Conservation (phyloP, 1,140 invertebrate species). For the Drosophila nannoptera region DNA sequence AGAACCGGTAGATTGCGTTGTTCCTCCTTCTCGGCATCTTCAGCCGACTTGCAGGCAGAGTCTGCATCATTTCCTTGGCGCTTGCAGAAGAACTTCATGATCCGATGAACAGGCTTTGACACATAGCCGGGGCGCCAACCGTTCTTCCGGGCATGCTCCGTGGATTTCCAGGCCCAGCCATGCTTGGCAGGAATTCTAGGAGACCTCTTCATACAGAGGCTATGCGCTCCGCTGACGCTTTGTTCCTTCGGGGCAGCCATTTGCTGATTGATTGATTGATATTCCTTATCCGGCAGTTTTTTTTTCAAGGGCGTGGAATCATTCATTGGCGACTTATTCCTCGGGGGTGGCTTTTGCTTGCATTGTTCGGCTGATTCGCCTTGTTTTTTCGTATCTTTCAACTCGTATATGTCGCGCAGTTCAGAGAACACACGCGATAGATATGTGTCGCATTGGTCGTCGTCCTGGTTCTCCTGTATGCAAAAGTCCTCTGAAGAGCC, state of each 20-base stretch:
- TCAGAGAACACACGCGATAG: slow-evolving; percentile 64
- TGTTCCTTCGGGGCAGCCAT: background rate
- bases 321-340: no score
- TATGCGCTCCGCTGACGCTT: slow-evolving; percentile 30
- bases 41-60: slow-evolving; percentile 18
- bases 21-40: background rate
- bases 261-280: background rate
- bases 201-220: slow-evolving; percentile 35
- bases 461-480: background rate
- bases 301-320: no score
- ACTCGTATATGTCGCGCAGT: slow-evolving; percentile 50
- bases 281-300: background rate
- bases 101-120: slow-evolving; percentile 42
- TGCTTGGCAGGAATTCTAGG: slow-evolving; percentile 40
- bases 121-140: slow-evolving; percentile 71
- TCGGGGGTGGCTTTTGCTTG: no score
- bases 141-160: slow-evolving; percentile 21
- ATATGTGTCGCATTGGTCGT: background rate
- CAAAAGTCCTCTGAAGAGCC: slow-evolving; percentile 46
- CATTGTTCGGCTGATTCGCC: background rate
- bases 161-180: slow-evolving; percentile 66
- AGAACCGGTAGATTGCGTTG: slow-evolving; percentile 42
- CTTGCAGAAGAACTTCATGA: slow-evolving; percentile 67
- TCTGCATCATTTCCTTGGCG: slow-evolving; percentile 8
- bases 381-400: slow-evolving; percentile 35